These are phyloP conservation scores for Subacronicta megacephala DNA, from an alignment of 2,888 invertebrate genomes.

Conservation along the genomic window DNA sequence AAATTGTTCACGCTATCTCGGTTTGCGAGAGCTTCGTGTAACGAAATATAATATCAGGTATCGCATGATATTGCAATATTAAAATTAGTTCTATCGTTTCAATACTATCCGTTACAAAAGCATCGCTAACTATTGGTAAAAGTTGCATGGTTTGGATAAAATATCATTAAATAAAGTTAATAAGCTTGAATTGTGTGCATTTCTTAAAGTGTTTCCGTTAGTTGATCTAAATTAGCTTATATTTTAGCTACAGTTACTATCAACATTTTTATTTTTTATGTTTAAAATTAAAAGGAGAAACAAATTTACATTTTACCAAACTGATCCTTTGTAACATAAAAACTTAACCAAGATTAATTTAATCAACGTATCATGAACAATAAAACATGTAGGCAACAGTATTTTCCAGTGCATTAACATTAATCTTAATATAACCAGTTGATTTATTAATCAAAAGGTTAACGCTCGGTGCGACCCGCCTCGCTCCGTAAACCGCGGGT, in stretches of 20 bases:
- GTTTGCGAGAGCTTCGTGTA: slow-evolving; percentile 38
- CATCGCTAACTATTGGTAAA: slow-evolving; percentile 21
- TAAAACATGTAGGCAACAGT: slow-evolving; percentile 21
- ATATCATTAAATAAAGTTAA: too few species aligned
- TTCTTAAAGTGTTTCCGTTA: too few species aligned
- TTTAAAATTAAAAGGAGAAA: too few species aligned
- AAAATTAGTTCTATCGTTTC: slow-evolving; percentile 16
- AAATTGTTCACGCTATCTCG: slow-evolving; percentile 51
- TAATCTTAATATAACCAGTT: slow-evolving; percentile 41
- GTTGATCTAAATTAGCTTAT: too few species aligned
- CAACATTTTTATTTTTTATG: neutral
- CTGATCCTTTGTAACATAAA: neutral
- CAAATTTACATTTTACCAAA: too few species aligned
- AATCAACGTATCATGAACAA: slow-evolving; percentile 17
- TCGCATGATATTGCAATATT: slow-evolving; percentile 43
- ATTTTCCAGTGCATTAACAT: slow-evolving; percentile 28
- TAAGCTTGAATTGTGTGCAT: too few species aligned
- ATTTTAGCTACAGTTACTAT: neutral
- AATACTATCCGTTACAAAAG: neutral
- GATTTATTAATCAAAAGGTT: slow-evolving; percentile 51
- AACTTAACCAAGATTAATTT: slow-evolving; percentile 3
- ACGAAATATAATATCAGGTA: slow-evolving; percentile 49
- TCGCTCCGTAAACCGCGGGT: slow-evolving; percentile 21
- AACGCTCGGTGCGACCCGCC: slow-evolving; percentile 35
- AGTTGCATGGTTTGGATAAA: slow-evolving; percentile 13